Percentiles rank a stretch among this genome's conserved stretches.
phyloP scores from a whole-genome alignment of 2,113 vertebrate species.

The Syngnathoides biaculeatus region DNA sequence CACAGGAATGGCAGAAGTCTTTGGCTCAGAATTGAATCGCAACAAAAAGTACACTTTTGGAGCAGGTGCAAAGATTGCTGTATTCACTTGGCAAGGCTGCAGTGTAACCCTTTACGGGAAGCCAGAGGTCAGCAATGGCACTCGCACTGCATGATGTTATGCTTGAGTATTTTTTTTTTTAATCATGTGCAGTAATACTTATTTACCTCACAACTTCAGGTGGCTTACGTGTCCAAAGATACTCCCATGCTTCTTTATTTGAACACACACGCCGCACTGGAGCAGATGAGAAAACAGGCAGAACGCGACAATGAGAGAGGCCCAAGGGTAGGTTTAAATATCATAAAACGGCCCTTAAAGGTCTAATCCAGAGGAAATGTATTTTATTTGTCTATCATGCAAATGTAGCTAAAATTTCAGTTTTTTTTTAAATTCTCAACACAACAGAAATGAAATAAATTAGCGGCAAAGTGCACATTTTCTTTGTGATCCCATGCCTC shows the following conservation, averaged over 20 bases:
- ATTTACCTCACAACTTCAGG: slow-evolving; percentile 49
- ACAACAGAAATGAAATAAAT: too few relatives aligned
- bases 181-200: slow-evolving; percentile 1
- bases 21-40: slow-evolving; percentile 92
- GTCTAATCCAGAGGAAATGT: too few relatives aligned
- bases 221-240: slow-evolving; percentile 92
- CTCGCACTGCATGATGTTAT: background rate
- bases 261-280: slow-evolving; percentile 93
- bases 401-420: too few relatives aligned
- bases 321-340: slow-evolving; percentile 71
- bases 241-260: slow-evolving; percentile 96
- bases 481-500: too few relatives aligned
- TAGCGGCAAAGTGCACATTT: too few relatives aligned
- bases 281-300: slow-evolving; percentile 95
- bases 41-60: slow-evolving; percentile 96
- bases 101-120: slow-evolving; percentile 88
- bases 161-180: slow-evolving; percentile 10
- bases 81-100: slow-evolving; percentile 98
- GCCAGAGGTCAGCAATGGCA: slow-evolving; percentile 74
- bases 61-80: slow-evolving; percentile 89
- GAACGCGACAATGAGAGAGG: slow-evolving; percentile 92
- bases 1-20: slow-evolving; percentile 89
- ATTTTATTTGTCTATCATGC: too few relatives aligned
- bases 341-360: background rate
- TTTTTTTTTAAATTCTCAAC: too few relatives aligned